phyloP scores from a whole-genome alignment of 2,113 vertebrate species.

The Sander vitreus region DNA sequence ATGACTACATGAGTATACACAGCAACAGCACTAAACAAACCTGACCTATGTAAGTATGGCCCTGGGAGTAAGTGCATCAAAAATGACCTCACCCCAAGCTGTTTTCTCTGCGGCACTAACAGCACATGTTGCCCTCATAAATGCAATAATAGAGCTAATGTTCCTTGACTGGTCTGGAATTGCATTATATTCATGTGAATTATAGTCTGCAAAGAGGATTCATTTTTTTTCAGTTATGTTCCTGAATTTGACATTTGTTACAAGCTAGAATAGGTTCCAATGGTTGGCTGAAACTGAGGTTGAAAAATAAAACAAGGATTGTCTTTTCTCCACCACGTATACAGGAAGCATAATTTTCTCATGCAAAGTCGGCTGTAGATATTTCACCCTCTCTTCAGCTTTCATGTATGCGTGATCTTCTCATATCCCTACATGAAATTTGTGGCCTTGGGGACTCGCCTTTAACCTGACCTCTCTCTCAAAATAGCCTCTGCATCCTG shows the following conservation, averaged over 20 bases:
- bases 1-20: neutral
- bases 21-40: constrained; percentile 15
- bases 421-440: constrained; percentile 8
- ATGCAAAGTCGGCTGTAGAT: neutral
- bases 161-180: constrained; percentile 2
- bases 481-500: constrained; percentile 28
- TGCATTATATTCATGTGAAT: constrained; percentile 12
- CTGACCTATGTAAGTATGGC: neutral
- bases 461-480: constrained; percentile 42
- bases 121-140: constrained; percentile 6
- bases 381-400: neutral
- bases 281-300: neutral
- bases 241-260: neutral
- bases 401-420: constrained; percentile 34
- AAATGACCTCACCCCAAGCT: constrained; percentile 6
- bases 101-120: constrained; percentile 15
- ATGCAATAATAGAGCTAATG: constrained; percentile 7
- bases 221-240: neutral
- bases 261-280: neutral
- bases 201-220: neutral
- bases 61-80: neutral
- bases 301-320: neutral
- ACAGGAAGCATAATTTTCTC: neutral
- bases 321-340: neutral
- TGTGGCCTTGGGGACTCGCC: constrained; percentile 12